A percentile compares a stretch with the other conserved stretches of the same genome.
These are phyloP conservation scores for Leucoma salicis DNA, from an alignment of 2,888 invertebrate species.

Conservation along the genomic window DNA sequence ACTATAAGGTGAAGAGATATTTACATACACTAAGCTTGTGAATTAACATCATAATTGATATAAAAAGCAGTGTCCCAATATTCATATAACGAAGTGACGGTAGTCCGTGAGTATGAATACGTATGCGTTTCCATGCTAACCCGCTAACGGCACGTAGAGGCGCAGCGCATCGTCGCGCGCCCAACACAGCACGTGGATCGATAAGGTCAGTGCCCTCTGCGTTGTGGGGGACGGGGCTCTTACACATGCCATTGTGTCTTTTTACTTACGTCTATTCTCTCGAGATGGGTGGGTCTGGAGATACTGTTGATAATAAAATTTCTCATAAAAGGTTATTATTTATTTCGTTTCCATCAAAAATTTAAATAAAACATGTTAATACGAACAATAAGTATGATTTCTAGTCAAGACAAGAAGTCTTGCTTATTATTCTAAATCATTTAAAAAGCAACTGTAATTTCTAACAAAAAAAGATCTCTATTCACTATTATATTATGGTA, in stretches of 20 bases:
- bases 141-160: slow-evolving; percentile 80
- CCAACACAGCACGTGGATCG: slow-evolving; percentile 90
- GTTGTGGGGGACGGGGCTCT: slow-evolving; percentile 32
- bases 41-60: no score
- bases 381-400: no score
- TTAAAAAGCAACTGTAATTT: no score
- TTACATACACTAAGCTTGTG: no score
- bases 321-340: no score
- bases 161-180: slow-evolving; percentile 74
- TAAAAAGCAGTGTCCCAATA: slow-evolving; percentile 25
- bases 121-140: slow-evolving; percentile 80
- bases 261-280: slow-evolving; percentile 23
- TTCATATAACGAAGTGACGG: slow-evolving; percentile 34
- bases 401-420: no score
- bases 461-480: no score
- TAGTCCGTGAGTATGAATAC: slow-evolving; percentile 72
- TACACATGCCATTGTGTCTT: slow-evolving; percentile 25
- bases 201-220: slow-evolving; percentile 86
- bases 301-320: not conserved
- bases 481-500: no score
- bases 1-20: no score
- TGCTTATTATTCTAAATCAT: no score
- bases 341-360: no score
- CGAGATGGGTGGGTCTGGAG: slow-evolving; percentile 5
- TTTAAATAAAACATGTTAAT: no score